phyloP scores from a whole-genome alignment of 2,797 vertebrate genomes.

The Ciconia nigra region DNA sequence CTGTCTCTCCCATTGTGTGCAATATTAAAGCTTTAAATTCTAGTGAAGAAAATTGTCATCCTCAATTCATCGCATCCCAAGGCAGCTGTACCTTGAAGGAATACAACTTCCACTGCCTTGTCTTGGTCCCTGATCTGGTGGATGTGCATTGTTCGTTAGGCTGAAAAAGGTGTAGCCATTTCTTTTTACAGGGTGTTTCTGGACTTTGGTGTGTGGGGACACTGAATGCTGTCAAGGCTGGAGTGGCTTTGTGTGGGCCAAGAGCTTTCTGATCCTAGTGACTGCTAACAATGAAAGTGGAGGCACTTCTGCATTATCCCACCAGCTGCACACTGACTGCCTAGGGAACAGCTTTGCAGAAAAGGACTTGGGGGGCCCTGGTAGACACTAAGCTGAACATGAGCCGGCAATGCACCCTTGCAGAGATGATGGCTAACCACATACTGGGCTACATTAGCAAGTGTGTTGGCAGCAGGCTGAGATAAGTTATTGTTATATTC shows the following conservation, averaged over 20 bases:
- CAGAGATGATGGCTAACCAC: not conserved
- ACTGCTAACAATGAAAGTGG: not conserved
- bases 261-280: not conserved
- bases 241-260: not conserved
- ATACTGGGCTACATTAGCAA: not conserved
- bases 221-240: not conserved
- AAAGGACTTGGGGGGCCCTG: not conserved
- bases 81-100: not conserved
- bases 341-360: not conserved
- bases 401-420: not conserved
- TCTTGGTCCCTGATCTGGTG: not conserved
- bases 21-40: not conserved
- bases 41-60: not conserved
- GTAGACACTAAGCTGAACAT: not conserved
- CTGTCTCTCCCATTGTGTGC: not conserved
- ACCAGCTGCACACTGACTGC: not conserved
- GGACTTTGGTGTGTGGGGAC: not conserved
- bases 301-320: not conserved
- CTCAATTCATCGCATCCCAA: not conserved
- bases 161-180: not conserved
- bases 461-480: accelerated
- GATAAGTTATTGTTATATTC: not conserved
- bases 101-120: not conserved
- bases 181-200: not conserved
- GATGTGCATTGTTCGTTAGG: too few species aligned